A percentile compares a stretch with the other conserved stretches of the same genome.
These are phyloP conservation scores for Stegodyphus mimosarum DNA, from an alignment of 1,140 invertebrate genomes.

Conservation along the genomic window DNA sequence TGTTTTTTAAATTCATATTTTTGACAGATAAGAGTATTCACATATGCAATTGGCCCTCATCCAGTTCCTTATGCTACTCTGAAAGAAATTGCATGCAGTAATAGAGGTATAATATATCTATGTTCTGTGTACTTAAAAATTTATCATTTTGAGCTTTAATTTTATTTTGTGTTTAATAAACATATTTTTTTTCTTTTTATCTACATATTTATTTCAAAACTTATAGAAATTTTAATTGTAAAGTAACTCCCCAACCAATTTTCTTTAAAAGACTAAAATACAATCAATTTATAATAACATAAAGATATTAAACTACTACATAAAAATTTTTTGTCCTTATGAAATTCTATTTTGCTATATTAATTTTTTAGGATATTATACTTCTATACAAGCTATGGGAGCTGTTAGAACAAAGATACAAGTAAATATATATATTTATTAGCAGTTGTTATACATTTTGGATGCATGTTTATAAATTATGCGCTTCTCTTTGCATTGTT, in stretches of 20 bases:
- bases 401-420: slow-evolving; percentile 72
- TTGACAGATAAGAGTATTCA: slow-evolving; percentile 66
- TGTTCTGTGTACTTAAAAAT: too few relatives aligned
- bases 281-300: too few relatives aligned
- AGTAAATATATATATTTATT: slow-evolving; percentile 64
- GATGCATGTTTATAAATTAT: neutral
- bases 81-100: slow-evolving; percentile 66
- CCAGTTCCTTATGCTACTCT: slow-evolving; percentile 68
- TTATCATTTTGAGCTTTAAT: neutral
- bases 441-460: neutral
- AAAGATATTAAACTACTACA: too few relatives aligned
- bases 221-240: too few relatives aligned
- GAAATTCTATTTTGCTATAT: neutral
- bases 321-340: too few relatives aligned
- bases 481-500: neutral
- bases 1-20: neutral
- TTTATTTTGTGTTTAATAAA: neutral
- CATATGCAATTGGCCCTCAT: slow-evolving; percentile 68
- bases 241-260: too few relatives aligned
- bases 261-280: too few relatives aligned
- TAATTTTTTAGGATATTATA: slow-evolving; percentile 68
- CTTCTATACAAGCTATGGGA: slow-evolving; percentile 71
- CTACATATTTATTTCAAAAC: too few relatives aligned
- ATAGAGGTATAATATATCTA: slow-evolving; percentile 50
- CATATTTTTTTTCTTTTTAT: neutral